Evolutionary conservation across 2,797 vertebrate genomes (phyloP), one percentile per base, ranked within the genome.

Genomic region (Oreortyx pictus): DNA sequence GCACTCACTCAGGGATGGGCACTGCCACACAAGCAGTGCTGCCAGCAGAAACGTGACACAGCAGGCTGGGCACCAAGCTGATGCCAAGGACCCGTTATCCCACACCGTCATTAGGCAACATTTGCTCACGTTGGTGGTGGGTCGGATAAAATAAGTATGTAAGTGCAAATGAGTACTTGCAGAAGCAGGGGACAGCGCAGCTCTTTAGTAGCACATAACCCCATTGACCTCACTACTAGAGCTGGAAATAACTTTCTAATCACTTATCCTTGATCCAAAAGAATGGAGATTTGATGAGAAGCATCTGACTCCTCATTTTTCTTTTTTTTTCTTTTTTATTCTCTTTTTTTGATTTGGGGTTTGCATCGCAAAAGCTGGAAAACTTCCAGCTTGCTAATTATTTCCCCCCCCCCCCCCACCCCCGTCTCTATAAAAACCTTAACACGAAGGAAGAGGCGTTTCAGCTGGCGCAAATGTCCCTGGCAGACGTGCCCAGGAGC

Each of bases 221-320:
- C 49, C 76, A 64, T 65, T 81, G 87, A 89, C 85, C 76, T 83
- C 89, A 88, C 74, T 95, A 81, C 64, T 56, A 70, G 46, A 91
- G 76, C 82, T 88, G 31, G 84, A 95, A 95, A 95, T 89, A 92
- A 93, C 76, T 92, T 94, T 75, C 73, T 91, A 91, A 91, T 96
- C 88, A 72, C 54, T 93, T 83, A 83, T 93, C 27, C 80, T 93
- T 92, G 91, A 95, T 93, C 87, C 66, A 59, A 74, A 91, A 94
- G 90, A 91, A 94, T 41, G 39, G 87, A 88, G 89, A 66, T 75
- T 73, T 92, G 85, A 95, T 91, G 80, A 95, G 77, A 89, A 94
- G 50, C 87, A 83, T 93, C 92, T 92, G 85, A 95, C 62, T 68
- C 70, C 57, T 85, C 7, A 4, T 70, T 35, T 41, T 41, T 41